A percentile compares a stretch with the other conserved stretches of the same genome.
Evolutionary conservation across 2,888 invertebrate genomes (phyloP).

Genomic region (Tinea semifulvella): DNA sequence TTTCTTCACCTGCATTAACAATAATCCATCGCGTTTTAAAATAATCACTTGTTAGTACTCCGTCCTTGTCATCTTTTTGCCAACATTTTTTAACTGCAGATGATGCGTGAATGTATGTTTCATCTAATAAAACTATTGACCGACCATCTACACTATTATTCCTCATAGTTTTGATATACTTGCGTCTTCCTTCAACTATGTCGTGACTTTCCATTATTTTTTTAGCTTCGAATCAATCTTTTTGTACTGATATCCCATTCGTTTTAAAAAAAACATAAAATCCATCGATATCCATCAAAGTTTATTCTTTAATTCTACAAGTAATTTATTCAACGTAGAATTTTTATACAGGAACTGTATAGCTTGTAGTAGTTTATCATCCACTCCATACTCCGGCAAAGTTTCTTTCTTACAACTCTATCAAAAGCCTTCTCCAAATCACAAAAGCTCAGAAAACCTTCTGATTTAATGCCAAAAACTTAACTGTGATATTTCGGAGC

Average conservation of each 20-base stretch:
- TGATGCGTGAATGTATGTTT: conserved; percentile 11
- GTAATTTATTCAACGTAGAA: no score
- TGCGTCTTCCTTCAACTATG: neutral
- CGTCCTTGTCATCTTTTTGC: conserved; percentile 5
- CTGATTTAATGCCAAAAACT: no score
- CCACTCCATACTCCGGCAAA: no score
- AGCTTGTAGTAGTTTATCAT: no score
- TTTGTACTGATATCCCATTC: no score
- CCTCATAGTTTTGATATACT: neutral
- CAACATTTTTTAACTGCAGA: conserved; percentile 9
- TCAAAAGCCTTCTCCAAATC: neutral
- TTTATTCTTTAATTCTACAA: no score
- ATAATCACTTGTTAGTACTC: neutral
- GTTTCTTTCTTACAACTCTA: neutral
- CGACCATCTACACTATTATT: neutral
- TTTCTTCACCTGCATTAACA: neutral
- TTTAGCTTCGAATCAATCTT: no score
- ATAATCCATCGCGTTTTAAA: neutral
- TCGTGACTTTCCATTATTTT: no score
- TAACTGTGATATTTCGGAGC: no score
- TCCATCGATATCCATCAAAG: no score
- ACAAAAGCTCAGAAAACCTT: neutral
- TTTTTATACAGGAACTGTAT: no score
- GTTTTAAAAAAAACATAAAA: no score
- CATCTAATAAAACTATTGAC: neutral